phyloP scores from a whole-genome alignment of 2,797 vertebrate species.

The Menidia menidia region DNA sequence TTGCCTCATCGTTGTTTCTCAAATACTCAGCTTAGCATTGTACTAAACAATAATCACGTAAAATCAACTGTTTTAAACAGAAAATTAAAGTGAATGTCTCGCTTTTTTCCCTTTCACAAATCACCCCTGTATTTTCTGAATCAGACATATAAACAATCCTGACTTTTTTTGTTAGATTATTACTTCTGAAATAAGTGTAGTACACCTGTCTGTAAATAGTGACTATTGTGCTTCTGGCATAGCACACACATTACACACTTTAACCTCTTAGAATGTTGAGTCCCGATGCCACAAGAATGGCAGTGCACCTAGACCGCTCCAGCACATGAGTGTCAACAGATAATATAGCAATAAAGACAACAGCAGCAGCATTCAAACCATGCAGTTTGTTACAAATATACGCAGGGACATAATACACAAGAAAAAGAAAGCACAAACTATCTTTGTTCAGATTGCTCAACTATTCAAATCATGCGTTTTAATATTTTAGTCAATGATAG shows the following conservation, averaged over 20 bases:
- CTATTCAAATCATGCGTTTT: neutral
- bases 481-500: neutral
- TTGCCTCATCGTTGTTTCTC: neutral
- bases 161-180: neutral
- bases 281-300: conserved; percentile 31
- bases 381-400: neutral
- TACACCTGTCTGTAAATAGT: conserved; percentile 11
- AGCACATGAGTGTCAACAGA: conserved; percentile 47
- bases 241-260: conserved; percentile 46
- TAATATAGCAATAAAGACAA: conserved; percentile 33
- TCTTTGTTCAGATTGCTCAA: neutral
- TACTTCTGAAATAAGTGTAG: neutral
- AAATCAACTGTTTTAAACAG: neutral
- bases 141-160: neutral
- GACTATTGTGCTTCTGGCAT: conserved; percentile 13
- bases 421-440: neutral
- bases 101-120: neutral
- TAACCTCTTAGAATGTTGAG: conserved; percentile 73
- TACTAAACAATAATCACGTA: no score
- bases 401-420: neutral
- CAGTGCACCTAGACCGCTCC: conserved; percentile 11
- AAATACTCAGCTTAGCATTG: neutral
- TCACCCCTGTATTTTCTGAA: neutral
- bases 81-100: neutral
- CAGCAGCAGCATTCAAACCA: conserved; percentile 13